Percentiles rank a stretch among this genome's conserved stretches.
phyloP scores from a whole-genome alignment of 2,113 vertebrate genomes.

The Aix galericulata region DNA sequence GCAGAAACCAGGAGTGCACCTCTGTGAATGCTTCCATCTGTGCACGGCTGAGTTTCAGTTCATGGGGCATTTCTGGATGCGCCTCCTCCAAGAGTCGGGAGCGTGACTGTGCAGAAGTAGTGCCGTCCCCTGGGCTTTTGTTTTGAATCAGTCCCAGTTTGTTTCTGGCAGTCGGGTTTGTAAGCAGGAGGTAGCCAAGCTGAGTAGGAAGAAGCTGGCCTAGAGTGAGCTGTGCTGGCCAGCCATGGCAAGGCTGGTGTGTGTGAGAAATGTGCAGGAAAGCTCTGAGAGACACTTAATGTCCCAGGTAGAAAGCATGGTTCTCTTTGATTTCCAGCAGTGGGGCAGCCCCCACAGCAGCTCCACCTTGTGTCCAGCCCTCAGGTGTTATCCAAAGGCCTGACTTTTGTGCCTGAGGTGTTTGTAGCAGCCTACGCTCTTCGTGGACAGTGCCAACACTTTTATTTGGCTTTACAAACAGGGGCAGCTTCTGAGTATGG shows the following conservation, averaged over 20 bases:
- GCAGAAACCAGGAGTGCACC: too few relatives aligned
- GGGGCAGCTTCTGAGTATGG: neutral
- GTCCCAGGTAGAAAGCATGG: too few relatives aligned
- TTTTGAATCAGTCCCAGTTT: neutral
- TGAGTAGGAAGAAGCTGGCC: neutral
- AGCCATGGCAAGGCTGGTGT: neutral
- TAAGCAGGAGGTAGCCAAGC: neutral
- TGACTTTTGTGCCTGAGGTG: neutral
- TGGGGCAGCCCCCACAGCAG: neutral
- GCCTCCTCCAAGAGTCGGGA: neutral
- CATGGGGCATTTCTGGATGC: neutral
- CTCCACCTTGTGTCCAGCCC: neutral
- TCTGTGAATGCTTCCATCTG: neutral
- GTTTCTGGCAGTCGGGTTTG: neutral
- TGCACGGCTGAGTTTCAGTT: neutral
- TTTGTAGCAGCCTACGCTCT: neutral
- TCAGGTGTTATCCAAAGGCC: neutral
- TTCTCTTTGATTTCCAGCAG: neutral
- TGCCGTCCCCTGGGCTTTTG: fast-evolving
- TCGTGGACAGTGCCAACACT: neutral
- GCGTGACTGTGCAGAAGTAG: neutral
- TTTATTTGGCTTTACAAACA: neutral
- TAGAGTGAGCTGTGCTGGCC: neutral
- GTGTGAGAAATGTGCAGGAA: neutral
- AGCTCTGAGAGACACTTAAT: too few relatives aligned